Conservation (phyloP, 2,797 vertebrate genomes). For the Malurus leucopterus region DNA sequence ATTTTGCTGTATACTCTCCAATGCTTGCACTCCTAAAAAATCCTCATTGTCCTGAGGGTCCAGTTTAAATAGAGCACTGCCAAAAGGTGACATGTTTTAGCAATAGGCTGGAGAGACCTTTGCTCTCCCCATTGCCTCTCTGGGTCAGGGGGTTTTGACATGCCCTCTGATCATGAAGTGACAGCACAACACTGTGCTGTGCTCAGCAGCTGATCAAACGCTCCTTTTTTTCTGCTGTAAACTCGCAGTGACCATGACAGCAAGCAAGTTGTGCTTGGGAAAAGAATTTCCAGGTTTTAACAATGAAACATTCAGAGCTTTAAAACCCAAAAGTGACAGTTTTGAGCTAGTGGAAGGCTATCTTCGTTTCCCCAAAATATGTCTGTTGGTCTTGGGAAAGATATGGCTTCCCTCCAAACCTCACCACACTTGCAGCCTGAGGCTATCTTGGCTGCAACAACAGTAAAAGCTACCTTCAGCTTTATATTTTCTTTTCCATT, state of each 20-base stretch:
- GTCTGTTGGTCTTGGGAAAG: background rate
- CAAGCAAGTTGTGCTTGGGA: background rate
- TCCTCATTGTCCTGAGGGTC: background rate
- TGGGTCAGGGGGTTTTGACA: rapidly evolving
- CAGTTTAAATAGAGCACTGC: background rate
- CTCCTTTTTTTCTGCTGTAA: background rate
- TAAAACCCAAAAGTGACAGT: background rate
- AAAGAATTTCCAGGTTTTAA: background rate
- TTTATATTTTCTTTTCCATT: slow-evolving; percentile 18
- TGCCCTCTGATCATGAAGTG: rapidly evolving
- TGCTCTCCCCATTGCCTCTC: background rate
- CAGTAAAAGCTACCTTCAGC: background rate
- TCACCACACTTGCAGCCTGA: background rate
- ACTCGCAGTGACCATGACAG: rapidly evolving
- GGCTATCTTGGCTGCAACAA: background rate
- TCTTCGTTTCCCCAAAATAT: background rate
- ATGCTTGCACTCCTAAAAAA: background rate
- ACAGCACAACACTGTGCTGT: rapidly evolving
- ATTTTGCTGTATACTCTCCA: background rate
- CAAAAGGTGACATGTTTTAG: background rate
- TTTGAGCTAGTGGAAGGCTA: background rate
- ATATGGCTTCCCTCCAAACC: background rate
- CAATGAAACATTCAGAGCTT: background rate
- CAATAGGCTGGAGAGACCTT: background rate
- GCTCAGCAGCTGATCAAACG: rapidly evolving